Percentiles rank a stretch among this genome's conserved stretches.
phyloP scores from a whole-genome alignment of 2,113 vertebrate genomes.

The Eptesicus fuscus region DNA sequence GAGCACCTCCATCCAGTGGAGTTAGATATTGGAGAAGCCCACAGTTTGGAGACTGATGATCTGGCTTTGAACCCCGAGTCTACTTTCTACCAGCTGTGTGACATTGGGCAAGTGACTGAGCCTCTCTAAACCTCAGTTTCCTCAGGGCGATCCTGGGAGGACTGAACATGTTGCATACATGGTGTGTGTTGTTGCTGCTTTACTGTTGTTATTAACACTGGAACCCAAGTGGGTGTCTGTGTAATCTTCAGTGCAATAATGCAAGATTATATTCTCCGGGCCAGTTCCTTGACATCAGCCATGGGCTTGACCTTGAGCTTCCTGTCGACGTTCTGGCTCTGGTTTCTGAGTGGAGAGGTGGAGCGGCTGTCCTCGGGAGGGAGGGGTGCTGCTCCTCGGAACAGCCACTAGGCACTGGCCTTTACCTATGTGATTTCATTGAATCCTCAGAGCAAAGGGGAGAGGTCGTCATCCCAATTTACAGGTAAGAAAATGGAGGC shows the following conservation, averaged over 20 bases:
- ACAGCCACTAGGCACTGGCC: not conserved
- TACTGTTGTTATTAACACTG: not conserved
- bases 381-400: too few relatives aligned
- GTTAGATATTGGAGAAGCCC: not conserved
- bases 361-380: accelerated
- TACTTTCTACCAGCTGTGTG: not conserved
- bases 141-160: not conserved
- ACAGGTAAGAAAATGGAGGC: not conserved
- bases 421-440: accelerated
- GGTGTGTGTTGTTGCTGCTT: not conserved
- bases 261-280: not conserved
- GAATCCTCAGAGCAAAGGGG: not conserved
- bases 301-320: not conserved
- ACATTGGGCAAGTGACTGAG: not conserved
- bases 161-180: accelerated
- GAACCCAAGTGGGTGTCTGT: not conserved
- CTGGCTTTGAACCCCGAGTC: not conserved
- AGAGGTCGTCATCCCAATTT: not conserved
- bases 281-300: accelerated
- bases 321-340: accelerated
- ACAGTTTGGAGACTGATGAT: too few relatives aligned
- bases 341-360: not conserved
- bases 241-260: not conserved
- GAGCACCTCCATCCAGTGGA: not conserved
- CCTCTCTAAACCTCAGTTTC: not conserved